Base-by-base conservation (phyloP, 2,888 invertebrate genomes). In the Chirona hameri region DNA sequence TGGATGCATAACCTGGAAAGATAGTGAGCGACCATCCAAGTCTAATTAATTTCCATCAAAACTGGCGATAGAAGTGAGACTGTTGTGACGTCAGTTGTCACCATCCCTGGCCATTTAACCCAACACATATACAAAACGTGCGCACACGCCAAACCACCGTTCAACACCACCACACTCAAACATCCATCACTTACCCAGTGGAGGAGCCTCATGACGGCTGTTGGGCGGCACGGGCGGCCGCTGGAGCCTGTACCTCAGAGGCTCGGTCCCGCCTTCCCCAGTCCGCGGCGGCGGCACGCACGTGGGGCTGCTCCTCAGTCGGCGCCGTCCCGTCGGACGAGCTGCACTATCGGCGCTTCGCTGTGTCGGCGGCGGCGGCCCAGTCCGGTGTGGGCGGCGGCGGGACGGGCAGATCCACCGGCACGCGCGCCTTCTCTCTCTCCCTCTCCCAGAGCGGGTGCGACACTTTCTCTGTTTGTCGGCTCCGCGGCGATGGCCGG, bases 351-450 rank as follows among this genome's bases (percentile, higher is more conserved):
- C 18, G 0, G 21, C 7, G 65, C 65, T 1, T 21, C n/a, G 65
- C 65, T 27, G 27, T 27, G n/a, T 9, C 65, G 69, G 2, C 29
- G 69, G 12, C 69, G 27, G 29, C 9, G n/a, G 69, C 69, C 29
- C n/a, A 29, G 29, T 27, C 27, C 15, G 12, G n/a, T 69, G 29
- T 69, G 29, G 15, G 2, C 69, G 69, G 7, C 69, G 14, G 60
- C 21, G 7, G 60, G 69, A 15, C 60, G 15, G 65, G 69, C 69
- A 69, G 69, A 69, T 69, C 69, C 69, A 69, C 69, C 65, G 65
- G 69, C 57, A 24, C 57, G 57, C 21, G 24, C 69, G 27, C n/a
- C 69, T 29, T n/a, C n/a, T 69, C n/a, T 60, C 24, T 29, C 29
- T n/a, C 69, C 29, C 69, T 29, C 69, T 69, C 29, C 14, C n/a